Base-by-base conservation (phyloP, 2,113 vertebrate genomes). In the Prionailurus viverrinus region DNA sequence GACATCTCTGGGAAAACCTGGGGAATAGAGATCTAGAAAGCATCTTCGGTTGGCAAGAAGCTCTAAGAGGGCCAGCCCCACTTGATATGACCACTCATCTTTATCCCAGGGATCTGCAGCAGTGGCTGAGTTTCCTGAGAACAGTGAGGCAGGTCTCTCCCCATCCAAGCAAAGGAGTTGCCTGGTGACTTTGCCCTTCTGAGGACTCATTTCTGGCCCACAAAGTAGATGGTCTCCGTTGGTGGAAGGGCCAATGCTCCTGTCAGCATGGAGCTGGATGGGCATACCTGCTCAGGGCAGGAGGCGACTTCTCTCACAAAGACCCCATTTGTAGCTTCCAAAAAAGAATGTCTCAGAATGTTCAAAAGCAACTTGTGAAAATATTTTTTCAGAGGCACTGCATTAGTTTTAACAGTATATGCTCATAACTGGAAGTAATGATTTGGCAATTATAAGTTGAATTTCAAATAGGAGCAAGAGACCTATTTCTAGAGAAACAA, bases 391-490 rank as follows among this genome's bases (percentile, higher is more conserved):
- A 27, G 90, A 96, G 80, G 76, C n/a, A 92, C 41, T 53, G 96
- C 76, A 91, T 97, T 97, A 96, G 80, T 95, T 97, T 93, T 68
- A 58, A 92, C 84, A 97, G 84, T 73, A 95, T 92, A 97, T 95
- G 41, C n/a, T 97, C 69, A 78, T 90, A 76, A 80, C 68, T 79
- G 53, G 84, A 97, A 93, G 61, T 84, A 97, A 88, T 87, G 78
- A 92, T 96, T 91, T 97, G 53, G 76, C 73, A 95, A 68, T 95
- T 94, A 63, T 31, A 79, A 93, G 85, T 94, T 71, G 90, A 90
- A 90, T 58, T 97, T 94, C 69, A 53, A 85, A 45, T 76, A 45
- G 48, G 63, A 41, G 25, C n/a, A 31, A 69, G 58, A 94, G 15
- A 83, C 58, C 45, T 74, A 63, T 39, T 91, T 96, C 45, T 39